phyloP scores from a whole-genome alignment of 1,140 invertebrate genomes.

The Cyclina sinensis region DNA sequence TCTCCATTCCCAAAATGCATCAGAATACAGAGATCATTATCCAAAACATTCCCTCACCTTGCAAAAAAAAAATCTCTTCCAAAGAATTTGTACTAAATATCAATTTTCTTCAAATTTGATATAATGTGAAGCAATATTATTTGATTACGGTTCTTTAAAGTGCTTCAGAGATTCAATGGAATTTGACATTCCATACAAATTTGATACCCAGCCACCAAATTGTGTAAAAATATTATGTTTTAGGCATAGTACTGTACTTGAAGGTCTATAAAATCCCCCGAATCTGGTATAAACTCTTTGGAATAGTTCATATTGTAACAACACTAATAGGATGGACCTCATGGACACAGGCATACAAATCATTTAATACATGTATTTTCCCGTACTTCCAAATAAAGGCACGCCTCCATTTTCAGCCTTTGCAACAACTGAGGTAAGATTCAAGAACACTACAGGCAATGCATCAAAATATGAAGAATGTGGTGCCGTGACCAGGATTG shows the following conservation, averaged over 20 bases:
- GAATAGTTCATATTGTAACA: not conserved
- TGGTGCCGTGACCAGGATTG: slow-evolving; percentile 95
- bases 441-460: slow-evolving; percentile 91
- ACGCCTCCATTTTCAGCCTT: slow-evolving; percentile 93
- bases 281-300: not conserved
- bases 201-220: too few relatives aligned
- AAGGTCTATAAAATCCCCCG: too few relatives aligned
- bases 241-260: too few relatives aligned
- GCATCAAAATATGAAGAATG: slow-evolving; percentile 97
- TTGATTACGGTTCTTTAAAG: too few relatives aligned
- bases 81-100: not conserved
- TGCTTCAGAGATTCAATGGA: too few relatives aligned
- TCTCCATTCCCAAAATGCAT: slow-evolving; percentile 26
- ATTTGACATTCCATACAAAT: too few relatives aligned
- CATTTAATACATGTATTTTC: not conserved
- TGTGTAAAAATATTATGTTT: too few relatives aligned
- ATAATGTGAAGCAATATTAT: too few relatives aligned
- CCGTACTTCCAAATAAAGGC: slow-evolving; percentile 95
- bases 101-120: too few relatives aligned
- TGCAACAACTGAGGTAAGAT: slow-evolving; percentile 95
- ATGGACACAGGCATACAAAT: not conserved
- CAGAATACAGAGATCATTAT: not conserved
- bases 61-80: not conserved
- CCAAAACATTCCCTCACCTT: not conserved
- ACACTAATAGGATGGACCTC: too few relatives aligned